A percentile compares a stretch with the other conserved stretches of the same genome.
Evolutionary conservation across 2,888 invertebrate species (phyloP).

Genomic region (Ophonus ardosiacus): DNA sequence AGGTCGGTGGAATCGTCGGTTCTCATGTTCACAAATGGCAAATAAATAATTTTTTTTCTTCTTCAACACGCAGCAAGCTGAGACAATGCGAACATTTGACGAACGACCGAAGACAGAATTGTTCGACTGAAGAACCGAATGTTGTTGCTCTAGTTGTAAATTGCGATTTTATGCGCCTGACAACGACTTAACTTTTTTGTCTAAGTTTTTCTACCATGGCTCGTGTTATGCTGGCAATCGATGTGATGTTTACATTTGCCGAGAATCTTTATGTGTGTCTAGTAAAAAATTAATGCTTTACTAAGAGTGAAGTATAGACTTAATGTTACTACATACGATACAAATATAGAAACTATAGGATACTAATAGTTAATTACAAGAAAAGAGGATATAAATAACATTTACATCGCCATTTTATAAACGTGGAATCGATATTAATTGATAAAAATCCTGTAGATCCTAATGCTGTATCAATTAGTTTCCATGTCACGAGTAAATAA

Average conservation of each 20-base stretch:
- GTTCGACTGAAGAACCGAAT: conserved; percentile 65
- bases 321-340: not conserved
- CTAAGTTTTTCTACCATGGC: conserved; percentile 14
- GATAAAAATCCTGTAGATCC: not conserved
- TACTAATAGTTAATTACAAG: conserved; percentile 3
- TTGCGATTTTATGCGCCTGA: conserved; percentile 31
- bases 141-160: conserved; percentile 44
- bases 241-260: conserved; percentile 8
- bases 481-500: not conserved
- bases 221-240: conserved; percentile 14
- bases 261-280: conserved; percentile 12
- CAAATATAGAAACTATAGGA: not conserved
- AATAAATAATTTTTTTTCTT: conserved; percentile 71
- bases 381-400: not conserved
- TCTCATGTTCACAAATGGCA: conserved; percentile 67
- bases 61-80: conserved; percentile 64
- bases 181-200: conserved; percentile 18
- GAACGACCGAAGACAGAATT: conserved; percentile 69
- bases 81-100: conserved; percentile 71
- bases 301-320: not conserved
- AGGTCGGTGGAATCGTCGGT: conserved; percentile 69
- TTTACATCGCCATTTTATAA: not conserved
- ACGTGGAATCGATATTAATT: not conserved
- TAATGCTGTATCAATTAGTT: not conserved
- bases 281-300: conserved; percentile 15